A percentile compares a stretch with the other conserved stretches of the same genome.
phyloP scores from a whole-genome alignment of 1,140 invertebrate species.

The Habropoda laboriosa region DNA sequence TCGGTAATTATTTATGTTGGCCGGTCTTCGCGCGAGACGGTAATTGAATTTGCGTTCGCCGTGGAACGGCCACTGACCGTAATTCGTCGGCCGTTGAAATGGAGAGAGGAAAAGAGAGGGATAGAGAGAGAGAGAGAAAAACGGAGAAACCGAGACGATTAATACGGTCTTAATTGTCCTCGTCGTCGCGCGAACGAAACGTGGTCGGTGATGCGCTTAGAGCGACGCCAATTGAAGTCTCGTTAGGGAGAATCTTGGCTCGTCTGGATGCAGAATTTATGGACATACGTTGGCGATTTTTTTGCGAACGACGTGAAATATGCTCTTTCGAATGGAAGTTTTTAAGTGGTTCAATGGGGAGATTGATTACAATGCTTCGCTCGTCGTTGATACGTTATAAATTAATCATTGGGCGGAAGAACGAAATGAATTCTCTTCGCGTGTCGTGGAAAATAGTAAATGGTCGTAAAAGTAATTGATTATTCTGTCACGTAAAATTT shows the following conservation, averaged over 20 bases:
- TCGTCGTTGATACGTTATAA: too few species aligned
- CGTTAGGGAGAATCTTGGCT: not conserved
- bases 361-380: not conserved
- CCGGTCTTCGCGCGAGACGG: conserved; percentile 52
- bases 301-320: not conserved
- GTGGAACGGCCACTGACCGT: conserved; percentile 37
- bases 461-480: too few species aligned
- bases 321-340: not conserved
- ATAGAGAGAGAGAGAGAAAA: not conserved
- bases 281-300: not conserved
- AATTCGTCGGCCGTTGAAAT: conserved; percentile 38
- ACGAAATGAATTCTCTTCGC: too few species aligned
- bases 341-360: too few species aligned
- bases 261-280: not conserved
- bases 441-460: too few species aligned
- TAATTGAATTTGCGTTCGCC: conserved; percentile 63
- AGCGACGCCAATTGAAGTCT: conserved; percentile 37
- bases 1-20: conserved; percentile 65
- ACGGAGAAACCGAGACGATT: conserved; percentile 42
- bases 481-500: too few species aligned
- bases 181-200: conserved; percentile 28
- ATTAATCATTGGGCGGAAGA: too few species aligned
- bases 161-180: conserved; percentile 47
- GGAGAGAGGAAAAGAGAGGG: not conserved
- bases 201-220: not conserved